Evolutionary conservation across 2,888 invertebrate genomes (phyloP), one percentile per base, ranked within the genome.

Genomic region (Hoplodrina ambigua): DNA sequence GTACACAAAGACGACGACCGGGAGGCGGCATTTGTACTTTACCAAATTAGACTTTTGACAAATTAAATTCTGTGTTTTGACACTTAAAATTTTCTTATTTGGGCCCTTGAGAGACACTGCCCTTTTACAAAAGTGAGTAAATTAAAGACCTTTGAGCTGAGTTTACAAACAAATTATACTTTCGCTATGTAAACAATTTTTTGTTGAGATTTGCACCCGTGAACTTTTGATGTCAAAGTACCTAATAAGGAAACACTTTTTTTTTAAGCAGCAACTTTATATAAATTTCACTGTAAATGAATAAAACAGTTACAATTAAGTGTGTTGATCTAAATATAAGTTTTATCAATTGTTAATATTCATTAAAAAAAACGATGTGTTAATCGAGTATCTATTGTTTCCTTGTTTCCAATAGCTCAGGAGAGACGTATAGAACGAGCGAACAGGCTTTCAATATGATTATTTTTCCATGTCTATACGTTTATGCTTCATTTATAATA

Each of bases 371-470:
- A 41, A n/a, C 15, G 30, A 54, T 53, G 41, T 30, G 20, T 10
- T 52, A 59, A 33, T 58, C 49, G 59, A 49, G 30, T 44, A 46
- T n/a, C n/a, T n/a, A n/a, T 44, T 10, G 41, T 72, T 61, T 63
- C 13, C 37, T 52, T 69, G 58, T 58, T 76, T 61, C 57, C 59
- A 69, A 71, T 65, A 65, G 52, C 63, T 70, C 66, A 54, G 33
- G 69, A 80, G 77, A 69, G 33, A 46, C 37, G 20, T 60, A n/a
- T n/a, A 53, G 55, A 72, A 69, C 60, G 62, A 69, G 70, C 49
- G 56, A 60, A 59, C 68, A 44, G 79, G 87, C 87, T 89, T 89
- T 90, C 85, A 87, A 78, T 82, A 84, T 88, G 85, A 90, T 89
- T 89, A 88, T 85, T 85, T 87, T 87, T 88, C 69, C 83, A 80